A percentile compares a stretch with the other conserved stretches of the same genome.
phyloP scores from a whole-genome alignment of 1,140 invertebrate genomes.

The Pemphigus obesinymphae region DNA sequence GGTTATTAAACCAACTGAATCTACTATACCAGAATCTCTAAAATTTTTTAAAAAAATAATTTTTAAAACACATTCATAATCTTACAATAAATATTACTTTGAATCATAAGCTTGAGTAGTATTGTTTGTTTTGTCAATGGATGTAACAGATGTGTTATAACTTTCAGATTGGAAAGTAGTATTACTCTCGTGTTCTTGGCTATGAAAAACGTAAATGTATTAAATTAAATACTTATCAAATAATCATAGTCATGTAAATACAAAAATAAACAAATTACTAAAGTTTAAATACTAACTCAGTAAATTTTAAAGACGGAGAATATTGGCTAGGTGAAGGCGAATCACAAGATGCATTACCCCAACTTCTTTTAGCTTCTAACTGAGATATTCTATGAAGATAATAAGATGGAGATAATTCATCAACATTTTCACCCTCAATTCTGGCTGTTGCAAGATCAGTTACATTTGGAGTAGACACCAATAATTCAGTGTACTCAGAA shows the following conservation, averaged over 20 bases:
- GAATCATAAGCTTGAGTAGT: background rate
- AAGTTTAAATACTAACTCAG: constrained; percentile 11
- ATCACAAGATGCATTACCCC: background rate
- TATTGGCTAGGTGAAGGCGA: background rate
- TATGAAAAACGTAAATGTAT: background rate
- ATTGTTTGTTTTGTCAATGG: constrained; percentile 1
- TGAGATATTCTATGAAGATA: constrained; percentile 38
- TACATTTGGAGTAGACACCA: constrained; percentile 76
- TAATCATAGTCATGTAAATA: background rate
- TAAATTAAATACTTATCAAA: background rate
- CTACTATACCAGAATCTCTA: constrained; percentile 20
- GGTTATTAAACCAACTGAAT: background rate
- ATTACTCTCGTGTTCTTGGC: background rate
- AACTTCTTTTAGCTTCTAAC: constrained; percentile 24
- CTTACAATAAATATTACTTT: background rate
- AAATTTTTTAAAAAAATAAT: background rate
- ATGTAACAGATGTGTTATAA: background rate
- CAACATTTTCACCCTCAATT: constrained; percentile 50
- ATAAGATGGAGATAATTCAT: constrained; percentile 34
- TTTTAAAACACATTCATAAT: background rate
- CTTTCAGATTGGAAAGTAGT: background rate
- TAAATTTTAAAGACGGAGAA: background rate
- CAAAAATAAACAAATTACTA: background rate
- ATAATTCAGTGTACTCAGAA: constrained; percentile 67
- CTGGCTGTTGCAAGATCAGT: constrained; percentile 75